Evolutionary conservation across 2,113 vertebrate genomes (phyloP).

Genomic region (Hyperopisus bebe): DNA sequence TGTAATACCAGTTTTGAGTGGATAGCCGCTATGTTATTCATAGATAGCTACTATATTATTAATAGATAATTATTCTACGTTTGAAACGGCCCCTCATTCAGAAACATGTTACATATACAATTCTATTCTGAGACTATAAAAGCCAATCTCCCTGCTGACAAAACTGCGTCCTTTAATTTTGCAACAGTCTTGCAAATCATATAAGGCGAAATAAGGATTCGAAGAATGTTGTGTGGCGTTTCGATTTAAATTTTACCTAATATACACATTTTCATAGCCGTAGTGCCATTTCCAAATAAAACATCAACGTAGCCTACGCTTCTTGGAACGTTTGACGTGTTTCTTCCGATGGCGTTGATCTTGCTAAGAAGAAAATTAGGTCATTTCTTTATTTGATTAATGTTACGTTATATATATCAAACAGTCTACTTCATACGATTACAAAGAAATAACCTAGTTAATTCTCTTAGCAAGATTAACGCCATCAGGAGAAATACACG

Average conservation of each 20-base stretch:
- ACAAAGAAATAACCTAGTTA: not conserved
- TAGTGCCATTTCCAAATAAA: not conserved
- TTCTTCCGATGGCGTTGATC: not conserved
- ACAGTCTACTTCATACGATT: not conserved
- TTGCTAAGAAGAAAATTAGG: not conserved
- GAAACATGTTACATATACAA: not conserved
- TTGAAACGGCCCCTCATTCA: not conserved
- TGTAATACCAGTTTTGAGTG: not conserved
- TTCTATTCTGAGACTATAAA: not conserved
- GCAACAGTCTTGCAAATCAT: not conserved
- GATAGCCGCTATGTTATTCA: not conserved
- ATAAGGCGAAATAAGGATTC: not conserved
- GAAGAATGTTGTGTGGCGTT: not conserved
- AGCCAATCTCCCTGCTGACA: not conserved
- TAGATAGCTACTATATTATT: not conserved
- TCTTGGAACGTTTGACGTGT: not conserved
- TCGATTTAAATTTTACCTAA: not conserved
- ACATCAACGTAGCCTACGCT: not conserved
- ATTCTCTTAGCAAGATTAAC: not conserved
- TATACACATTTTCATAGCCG: not conserved
- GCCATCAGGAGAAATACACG: not conserved
- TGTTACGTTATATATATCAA: not conserved
- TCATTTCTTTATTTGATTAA: not conserved
- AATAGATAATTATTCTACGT: not conserved
- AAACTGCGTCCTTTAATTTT: not conserved